Conservation (phyloP, 1,140 invertebrate species). For the Macrobrachium nipponense region DNA sequence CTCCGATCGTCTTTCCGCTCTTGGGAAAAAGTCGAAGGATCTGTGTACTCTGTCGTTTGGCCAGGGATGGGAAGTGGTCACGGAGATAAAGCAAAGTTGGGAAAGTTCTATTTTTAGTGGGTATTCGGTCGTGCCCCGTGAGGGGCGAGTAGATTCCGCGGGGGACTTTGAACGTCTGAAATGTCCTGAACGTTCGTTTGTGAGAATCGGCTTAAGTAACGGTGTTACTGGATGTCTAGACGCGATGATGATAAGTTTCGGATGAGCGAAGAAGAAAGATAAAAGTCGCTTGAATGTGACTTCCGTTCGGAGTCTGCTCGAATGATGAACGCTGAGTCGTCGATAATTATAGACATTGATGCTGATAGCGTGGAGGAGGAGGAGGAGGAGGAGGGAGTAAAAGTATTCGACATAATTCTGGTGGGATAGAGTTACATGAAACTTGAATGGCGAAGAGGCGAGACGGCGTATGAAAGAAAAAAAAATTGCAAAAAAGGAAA, state of each 20-base stretch:
- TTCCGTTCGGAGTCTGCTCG: no score
- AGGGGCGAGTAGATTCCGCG: background rate
- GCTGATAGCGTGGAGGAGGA: background rate
- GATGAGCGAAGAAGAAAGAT: background rate
- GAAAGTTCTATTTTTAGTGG: no score
- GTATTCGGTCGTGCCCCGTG: no score
- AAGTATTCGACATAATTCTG: background rate
- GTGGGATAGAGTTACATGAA: background rate
- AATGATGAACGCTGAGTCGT: no score
- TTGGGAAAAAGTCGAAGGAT: background rate
- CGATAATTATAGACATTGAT: no score
- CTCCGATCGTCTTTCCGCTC: background rate
- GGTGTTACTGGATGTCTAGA: slow-evolving; percentile 23
- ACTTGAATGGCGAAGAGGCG: background rate
- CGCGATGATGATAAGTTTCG: background rate
- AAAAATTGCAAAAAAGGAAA: background rate
- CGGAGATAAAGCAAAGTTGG: no score
- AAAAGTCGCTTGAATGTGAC: background rate
- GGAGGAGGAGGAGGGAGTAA: background rate
- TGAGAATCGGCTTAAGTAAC: slow-evolving; percentile 28
- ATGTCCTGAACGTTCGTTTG: slow-evolving; percentile 15
- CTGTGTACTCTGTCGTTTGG: no score
- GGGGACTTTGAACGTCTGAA: background rate
- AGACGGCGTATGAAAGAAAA: no score
- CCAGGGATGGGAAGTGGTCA: no score